Conservation (phyloP, 2,797 vertebrate species). For the Mionectes olivaceus region DNA sequence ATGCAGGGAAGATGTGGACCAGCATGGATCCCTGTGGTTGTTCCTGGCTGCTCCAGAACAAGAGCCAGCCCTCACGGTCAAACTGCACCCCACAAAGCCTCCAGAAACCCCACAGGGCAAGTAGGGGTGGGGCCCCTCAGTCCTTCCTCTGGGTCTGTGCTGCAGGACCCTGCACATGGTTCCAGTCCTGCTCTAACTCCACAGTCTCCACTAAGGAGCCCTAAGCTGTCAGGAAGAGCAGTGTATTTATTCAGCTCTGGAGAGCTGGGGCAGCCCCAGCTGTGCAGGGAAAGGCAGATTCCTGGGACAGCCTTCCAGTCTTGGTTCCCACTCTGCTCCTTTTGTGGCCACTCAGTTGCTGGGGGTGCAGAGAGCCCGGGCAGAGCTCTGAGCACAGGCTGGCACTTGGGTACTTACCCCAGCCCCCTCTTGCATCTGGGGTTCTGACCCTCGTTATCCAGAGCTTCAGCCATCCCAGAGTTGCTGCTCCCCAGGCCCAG, state of each 20-base stretch:
- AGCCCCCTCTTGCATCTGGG: conserved; percentile 94
- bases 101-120: not conserved
- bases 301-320: not conserved
- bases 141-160: not conserved
- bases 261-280: not conserved
- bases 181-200: not conserved
- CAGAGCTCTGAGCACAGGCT: not conserved
- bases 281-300: not conserved
- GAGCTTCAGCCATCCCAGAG: conserved; percentile 87
- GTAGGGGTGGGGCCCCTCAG: not conserved
- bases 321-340: not conserved
- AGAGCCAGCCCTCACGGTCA: not conserved
- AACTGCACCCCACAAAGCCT: not conserved
- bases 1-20: not conserved
- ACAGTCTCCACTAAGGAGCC: not conserved
- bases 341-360: not conserved
- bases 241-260: not conserved
- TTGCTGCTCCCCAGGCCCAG: conserved; percentile 88
- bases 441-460: conserved; percentile 92
- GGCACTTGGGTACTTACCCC: conserved; percentile 83
- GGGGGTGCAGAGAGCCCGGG: not conserved
- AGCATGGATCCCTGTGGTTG: not conserved
- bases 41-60: not conserved
- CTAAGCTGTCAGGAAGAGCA: not conserved
- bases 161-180: not conserved